phyloP scores from a whole-genome alignment of 2,888 invertebrate genomes.

The Protula sp. region DNA sequence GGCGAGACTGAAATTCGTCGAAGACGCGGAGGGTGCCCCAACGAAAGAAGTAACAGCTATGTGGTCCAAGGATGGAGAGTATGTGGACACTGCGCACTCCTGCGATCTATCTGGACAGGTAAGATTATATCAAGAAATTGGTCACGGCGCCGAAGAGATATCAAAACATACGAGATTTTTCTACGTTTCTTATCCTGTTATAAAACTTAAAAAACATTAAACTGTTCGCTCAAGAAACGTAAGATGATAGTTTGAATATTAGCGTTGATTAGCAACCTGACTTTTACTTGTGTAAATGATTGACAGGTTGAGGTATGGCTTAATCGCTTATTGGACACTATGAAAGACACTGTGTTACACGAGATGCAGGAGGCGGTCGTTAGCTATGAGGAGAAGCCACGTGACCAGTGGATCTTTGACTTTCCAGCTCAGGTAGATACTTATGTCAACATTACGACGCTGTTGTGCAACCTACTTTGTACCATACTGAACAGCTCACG shows the following conservation, averaged over 20 bases:
- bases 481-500: no score
- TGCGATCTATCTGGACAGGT: slow-evolving; percentile 83
- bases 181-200: no score
- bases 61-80: slow-evolving; percentile 92
- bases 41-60: slow-evolving; percentile 69
- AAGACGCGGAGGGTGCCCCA: slow-evolving; percentile 35
- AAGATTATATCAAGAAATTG: no score
- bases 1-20: slow-evolving; percentile 71
- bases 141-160: no score
- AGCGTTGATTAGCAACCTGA: no score
- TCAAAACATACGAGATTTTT: no score
- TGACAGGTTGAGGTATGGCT: slow-evolving; percentile 93
- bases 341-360: slow-evolving; percentile 76
- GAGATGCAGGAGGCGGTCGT: slow-evolving; percentile 80
- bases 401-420: slow-evolving; percentile 74
- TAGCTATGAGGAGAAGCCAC: slow-evolving; percentile 86
- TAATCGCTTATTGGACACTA: slow-evolving; percentile 77
- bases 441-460: no score
- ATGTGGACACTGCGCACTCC: slow-evolving; percentile 70
- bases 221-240: no score
- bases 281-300: no score
- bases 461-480: no score
- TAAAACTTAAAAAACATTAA: no score
- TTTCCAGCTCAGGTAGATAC: slow-evolving; percentile 36
- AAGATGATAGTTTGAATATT: no score